A percentile compares a stretch with the other conserved stretches of the same genome.
Evolutionary conservation across 2,113 vertebrate species (phyloP).

Genomic region (Podiceps cristatus): DNA sequence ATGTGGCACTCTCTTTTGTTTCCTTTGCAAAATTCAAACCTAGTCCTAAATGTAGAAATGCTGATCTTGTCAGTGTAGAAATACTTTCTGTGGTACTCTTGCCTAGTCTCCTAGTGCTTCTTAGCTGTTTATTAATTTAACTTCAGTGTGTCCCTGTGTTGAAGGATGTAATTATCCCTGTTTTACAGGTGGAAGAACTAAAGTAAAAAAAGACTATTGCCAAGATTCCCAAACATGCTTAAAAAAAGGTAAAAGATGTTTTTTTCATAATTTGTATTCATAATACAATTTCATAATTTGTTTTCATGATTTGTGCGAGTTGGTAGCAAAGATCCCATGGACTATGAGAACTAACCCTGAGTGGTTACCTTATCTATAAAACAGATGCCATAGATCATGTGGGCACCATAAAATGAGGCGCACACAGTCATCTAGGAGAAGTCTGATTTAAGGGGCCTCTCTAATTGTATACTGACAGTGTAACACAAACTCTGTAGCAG

Average conservation of each 20-base stretch:
- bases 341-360: not conserved
- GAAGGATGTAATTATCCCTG: not conserved
- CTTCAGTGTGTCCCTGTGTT: not conserved
- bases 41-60: not conserved
- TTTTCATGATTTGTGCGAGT: not conserved
- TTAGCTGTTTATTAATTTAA: not conserved
- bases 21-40: not conserved
- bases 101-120: not conserved
- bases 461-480: not conserved
- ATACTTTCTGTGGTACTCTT: not conserved
- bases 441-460: not conserved
- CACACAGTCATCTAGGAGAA: not conserved
- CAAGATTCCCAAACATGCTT: not conserved
- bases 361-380: not conserved
- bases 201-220: not conserved
- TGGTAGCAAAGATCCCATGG: not conserved
- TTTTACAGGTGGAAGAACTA: not conserved
- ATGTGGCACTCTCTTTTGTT: accelerated
- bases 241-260: not conserved
- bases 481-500: not conserved
- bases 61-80: not conserved
- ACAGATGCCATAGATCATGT: not conserved
- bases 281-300: not conserved
- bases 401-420: not conserved
- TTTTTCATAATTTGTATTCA: not conserved